Percentiles rank a stretch among this genome's conserved stretches.
Evolutionary conservation across 2,888 invertebrate genomes (phyloP).

Genomic region (Clivina fossor): DNA sequence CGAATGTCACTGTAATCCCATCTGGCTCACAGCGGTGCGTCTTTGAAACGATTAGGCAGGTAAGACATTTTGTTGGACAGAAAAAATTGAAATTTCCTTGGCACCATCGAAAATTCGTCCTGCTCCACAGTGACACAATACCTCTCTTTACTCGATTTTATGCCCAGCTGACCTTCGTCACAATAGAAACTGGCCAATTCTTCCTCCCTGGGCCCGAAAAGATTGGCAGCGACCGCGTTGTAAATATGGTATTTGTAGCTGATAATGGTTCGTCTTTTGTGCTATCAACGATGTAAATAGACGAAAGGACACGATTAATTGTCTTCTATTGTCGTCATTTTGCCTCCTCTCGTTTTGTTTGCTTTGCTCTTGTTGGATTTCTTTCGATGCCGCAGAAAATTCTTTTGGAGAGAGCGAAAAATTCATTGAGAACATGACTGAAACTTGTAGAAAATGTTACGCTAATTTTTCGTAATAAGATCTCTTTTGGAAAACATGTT

Average conservation of each 20-base stretch:
- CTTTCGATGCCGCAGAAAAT: conserved; percentile 12
- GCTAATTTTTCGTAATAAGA: no score
- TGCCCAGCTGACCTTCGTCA: conserved; percentile 43
- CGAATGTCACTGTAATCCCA: conserved; percentile 34
- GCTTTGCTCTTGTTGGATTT: conserved; percentile 3
- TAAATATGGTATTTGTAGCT: conserved; percentile 29
- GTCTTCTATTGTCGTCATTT: no score
- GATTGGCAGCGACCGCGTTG: conserved; percentile 16
- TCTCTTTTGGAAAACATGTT: no score
- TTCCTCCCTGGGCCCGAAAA: conserved; percentile 3
- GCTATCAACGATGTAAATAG: conserved; percentile 16
- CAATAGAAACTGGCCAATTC: conserved; percentile 37
- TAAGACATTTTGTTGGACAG: conserved; percentile 26
- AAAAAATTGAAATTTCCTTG: neutral
- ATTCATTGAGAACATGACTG: no score
- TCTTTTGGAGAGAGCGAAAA: no score
- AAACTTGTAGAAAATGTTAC: no score
- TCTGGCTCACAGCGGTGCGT: conserved; percentile 35
- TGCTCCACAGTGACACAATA: conserved; percentile 27
- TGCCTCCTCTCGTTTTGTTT: conserved; percentile 11
- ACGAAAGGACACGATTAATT: conserved; percentile 24
- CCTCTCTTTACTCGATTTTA: conserved; percentile 44
- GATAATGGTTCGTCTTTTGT: conserved; percentile 30
- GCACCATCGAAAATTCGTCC: conserved; percentile 20
- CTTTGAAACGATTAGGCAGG: conserved; percentile 35